Evolutionary conservation across 2,797 vertebrate species (phyloP), one percentile per base, ranked within the genome.

Genomic region (Propithecus deckenii): DNA sequence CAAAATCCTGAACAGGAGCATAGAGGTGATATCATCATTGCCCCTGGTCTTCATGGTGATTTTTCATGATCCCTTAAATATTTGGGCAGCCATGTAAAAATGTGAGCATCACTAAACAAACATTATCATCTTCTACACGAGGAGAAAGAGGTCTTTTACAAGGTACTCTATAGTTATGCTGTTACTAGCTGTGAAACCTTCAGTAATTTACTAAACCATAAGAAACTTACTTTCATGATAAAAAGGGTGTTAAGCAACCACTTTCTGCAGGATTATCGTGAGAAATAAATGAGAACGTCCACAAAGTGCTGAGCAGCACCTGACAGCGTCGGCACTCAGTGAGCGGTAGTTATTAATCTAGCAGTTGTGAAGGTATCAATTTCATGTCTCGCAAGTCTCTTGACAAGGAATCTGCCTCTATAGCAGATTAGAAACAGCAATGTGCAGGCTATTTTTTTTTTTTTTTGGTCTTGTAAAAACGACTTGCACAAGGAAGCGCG

Each of bases 281-380:
- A 7, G 25, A 30, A 84, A 41, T 3, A n/a, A 67, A 69, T 18
- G 25, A 4, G 2, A 18, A 86, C 0, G 2, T 15, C 11, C 71
- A 13, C 22, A 65, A 67, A 59, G 14, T 5, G 32, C 63, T 43
- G 22, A 25, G 11, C 17, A 23, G 12, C 2, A 18, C 32, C 46
- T 41, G 57, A 13, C 2, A 23, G 71, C 8, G 22, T 5, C 0
- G 9, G 41, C 20, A 1, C 71, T 15, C 2, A 0, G 10, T 4
- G 11, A 9, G 28, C 5, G 7, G 12, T 2, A 10, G 38, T 7
- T 57, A n/a, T 9, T 20, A 15, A 63, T 25, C 12, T 5, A 59
- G 43, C 52, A 55, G 81, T 12, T 38, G 13, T 20, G 15, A 67
- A 46, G 30, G 4, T 14, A 43, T 11, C 25, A 4, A 11, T 17